These are phyloP conservation scores for Hetaerina americana DNA, from an alignment of 1,140 invertebrate genomes.

Conservation along the genomic window DNA sequence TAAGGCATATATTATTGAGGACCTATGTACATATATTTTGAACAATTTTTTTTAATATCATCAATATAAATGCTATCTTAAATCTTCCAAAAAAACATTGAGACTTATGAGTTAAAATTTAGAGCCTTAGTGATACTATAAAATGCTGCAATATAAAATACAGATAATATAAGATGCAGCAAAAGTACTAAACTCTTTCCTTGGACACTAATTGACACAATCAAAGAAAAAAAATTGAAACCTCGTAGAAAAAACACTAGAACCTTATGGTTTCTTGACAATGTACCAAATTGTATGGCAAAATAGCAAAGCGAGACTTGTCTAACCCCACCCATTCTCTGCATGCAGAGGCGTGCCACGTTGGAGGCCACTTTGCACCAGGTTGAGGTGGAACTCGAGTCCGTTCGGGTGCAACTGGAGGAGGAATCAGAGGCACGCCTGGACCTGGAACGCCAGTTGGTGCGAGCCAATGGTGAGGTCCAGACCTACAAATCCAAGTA, in stretches of 20 bases:
- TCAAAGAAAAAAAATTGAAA: too few relatives aligned
- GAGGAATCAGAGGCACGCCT: slow-evolving; percentile 90
- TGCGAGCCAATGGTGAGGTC: slow-evolving; percentile 80
- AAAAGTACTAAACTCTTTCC: too few relatives aligned
- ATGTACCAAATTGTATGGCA: too few relatives aligned
- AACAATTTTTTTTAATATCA: background rate
- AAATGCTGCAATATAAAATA: too few relatives aligned
- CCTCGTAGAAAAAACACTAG: too few relatives aligned
- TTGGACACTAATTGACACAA: too few relatives aligned
- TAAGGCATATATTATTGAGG: background rate
- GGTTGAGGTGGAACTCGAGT: slow-evolving; percentile 85
- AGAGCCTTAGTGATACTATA: too few relatives aligned
- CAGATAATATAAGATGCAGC: too few relatives aligned
- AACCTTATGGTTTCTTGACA: too few relatives aligned
- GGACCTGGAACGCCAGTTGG: slow-evolving; percentile 87
- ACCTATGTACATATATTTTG: background rate
- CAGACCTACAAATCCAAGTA: slow-evolving; percentile 83
- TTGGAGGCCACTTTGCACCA: slow-evolving; percentile 78
- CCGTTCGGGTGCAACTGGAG: slow-evolving; percentile 81
- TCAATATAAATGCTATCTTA: background rate
- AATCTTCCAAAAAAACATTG: too few relatives aligned
- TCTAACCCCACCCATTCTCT: background rate
- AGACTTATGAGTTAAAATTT: too few relatives aligned
- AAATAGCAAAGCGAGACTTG: background rate
- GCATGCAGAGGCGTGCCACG: slow-evolving; percentile 56